Evolutionary conservation across 2,888 invertebrate genomes (phyloP), one percentile per base, ranked within the genome.

Genomic region (Sarcophaga variegata): DNA sequence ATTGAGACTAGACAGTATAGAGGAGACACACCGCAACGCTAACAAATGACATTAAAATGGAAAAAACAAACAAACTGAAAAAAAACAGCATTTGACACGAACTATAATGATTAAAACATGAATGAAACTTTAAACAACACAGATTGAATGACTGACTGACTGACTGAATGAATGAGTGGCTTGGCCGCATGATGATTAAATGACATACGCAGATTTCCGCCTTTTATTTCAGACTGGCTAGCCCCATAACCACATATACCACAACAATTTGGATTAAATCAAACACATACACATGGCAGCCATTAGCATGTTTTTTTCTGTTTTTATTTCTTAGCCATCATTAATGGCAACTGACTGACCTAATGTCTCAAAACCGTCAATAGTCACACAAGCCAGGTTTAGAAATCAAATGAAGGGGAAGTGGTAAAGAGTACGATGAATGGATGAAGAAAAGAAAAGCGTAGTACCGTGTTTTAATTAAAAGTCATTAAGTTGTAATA

Each of bases 401-500:
- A 82, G 27, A 54, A 76, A 64, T 75, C 17, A 75, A 59, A 22
- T 66, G 60, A 66, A 74, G 54, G 70, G 74, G 66, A 37, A 83
- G 71, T 37, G 77, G 62, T 70, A 27, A 81, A 62, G 17, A 14
- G 14, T 49, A 60, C 14, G 37, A 37, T 1, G 37, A 37, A 37
- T 37, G 2, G 37, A 37, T 37, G 37, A 37, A 37, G 37, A 37
- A 17, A 79, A 8, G 22, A 63, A 72, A 69, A 79, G 76, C 75
- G 71, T 83, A 81, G 78, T 81, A 75, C 81, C 81, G 66, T 63
- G 79, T 81, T 87, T 88, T 89, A 88, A 88, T 89, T 89, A 88
- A 88, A 88, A 88, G 89, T 88, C 88, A 88, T 89, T 89, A 89
- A 86, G 85, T 82, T 83, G 83, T 86, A 82, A 72, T 66, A 60